Evolutionary conservation across 2,113 vertebrate species (phyloP).

Genomic region (Cinclus cinclus): DNA sequence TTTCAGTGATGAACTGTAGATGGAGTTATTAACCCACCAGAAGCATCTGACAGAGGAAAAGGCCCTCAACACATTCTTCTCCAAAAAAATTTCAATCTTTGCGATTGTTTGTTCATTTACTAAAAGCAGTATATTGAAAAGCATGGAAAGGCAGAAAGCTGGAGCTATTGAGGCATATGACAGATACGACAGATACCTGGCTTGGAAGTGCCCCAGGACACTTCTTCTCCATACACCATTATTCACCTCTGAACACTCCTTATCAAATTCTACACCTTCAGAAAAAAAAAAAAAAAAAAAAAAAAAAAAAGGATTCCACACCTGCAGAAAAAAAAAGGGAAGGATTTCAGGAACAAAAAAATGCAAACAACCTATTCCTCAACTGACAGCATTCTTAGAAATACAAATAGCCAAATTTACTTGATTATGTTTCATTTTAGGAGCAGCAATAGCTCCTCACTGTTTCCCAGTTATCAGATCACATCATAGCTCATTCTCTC

Average conservation of each 20-base stretch:
- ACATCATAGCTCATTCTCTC: not conserved
- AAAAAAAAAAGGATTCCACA: not conserved
- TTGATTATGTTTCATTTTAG: not conserved
- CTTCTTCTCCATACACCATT: not conserved
- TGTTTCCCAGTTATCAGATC: not conserved
- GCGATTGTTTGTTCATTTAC: not conserved
- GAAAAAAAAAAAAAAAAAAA: not conserved
- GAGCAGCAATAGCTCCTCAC: not conserved
- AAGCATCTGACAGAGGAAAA: not conserved
- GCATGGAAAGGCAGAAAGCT: not conserved
- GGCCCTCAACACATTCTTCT: not conserved
- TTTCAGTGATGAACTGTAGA: constrained; percentile 68
- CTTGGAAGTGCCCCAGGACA: not conserved
- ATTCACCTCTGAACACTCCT: not conserved
- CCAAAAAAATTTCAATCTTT: not conserved
- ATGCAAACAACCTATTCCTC: too few species aligned
- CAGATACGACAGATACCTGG: not conserved
- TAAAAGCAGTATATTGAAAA: not conserved
- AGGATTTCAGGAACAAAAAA: not conserved
- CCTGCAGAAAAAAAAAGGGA: not conserved
- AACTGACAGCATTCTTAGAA: not conserved
- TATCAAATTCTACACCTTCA: not conserved
- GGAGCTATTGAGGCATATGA: not conserved
- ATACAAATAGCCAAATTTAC: not conserved
- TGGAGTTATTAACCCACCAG: constrained; percentile 64